Evolutionary conservation across 2,797 vertebrate species (phyloP).

Genomic region (Thamnophis elegans): DNA sequence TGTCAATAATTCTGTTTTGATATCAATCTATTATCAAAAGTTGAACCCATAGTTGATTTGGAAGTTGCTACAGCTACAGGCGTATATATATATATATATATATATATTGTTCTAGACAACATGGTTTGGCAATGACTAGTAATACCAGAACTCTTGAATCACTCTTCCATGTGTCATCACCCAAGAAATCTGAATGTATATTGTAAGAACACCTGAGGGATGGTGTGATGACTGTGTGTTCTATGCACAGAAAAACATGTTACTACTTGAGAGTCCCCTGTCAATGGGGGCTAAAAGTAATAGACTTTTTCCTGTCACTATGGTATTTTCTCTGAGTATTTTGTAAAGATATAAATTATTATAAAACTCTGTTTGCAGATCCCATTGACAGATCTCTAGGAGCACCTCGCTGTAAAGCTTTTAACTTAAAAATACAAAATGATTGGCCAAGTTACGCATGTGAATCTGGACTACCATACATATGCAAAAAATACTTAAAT

Average conservation of each 20-base stretch:
- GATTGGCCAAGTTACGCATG: conserved; percentile 84
- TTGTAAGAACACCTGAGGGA: not conserved
- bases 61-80: not conserved
- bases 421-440: conserved; percentile 71
- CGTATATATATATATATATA: too few species aligned
- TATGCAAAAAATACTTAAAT: conserved; percentile 88
- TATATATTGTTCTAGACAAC: not conserved
- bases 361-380: conserved; percentile 71
- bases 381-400: conserved; percentile 69
- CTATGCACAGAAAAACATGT: not conserved
- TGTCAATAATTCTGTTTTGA: not conserved
- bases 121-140: not conserved
- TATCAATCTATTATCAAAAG: not conserved
- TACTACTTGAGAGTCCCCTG: not conserved
- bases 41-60: not conserved
- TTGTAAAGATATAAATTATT: not conserved
- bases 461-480: conserved; percentile 84
- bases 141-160: not conserved
- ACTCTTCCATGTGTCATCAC: not conserved
- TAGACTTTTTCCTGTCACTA: not conserved
- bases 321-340: not conserved
- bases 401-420: conserved; percentile 81
- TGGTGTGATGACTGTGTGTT: not conserved
- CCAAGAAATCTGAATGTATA: not conserved
- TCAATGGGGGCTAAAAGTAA: not conserved